phyloP scores from a whole-genome alignment of 2,113 vertebrate genomes.

The Mustela lutreola region DNA sequence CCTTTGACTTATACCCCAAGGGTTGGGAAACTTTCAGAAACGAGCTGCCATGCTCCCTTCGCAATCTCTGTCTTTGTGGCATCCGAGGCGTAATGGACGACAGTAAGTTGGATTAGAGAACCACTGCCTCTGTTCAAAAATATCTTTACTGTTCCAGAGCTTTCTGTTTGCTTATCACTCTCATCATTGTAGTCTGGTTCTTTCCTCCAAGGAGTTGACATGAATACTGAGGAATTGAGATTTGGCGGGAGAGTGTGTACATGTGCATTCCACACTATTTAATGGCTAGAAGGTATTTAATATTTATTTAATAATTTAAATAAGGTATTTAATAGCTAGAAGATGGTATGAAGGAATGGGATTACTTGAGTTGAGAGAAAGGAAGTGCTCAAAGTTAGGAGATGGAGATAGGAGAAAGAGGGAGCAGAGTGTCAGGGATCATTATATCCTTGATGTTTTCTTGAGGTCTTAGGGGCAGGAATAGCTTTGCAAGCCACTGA shows the following conservation, averaged over 20 bases:
- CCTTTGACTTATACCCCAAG: constrained; percentile 53
- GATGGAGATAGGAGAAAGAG: not conserved
- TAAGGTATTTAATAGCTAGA: not conserved
- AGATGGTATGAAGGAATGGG: not conserved
- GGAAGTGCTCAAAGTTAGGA: not conserved
- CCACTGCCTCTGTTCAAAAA: not conserved
- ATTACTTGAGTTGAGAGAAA: not conserved
- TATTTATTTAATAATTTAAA: too few species aligned
- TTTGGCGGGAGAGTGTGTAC: not conserved
- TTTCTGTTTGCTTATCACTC: not conserved
- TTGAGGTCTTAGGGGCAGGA: not conserved
- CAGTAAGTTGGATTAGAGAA: not conserved
- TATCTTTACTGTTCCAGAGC: not conserved
- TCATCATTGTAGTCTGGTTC: not conserved
- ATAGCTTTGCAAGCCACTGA: constrained; percentile 17
- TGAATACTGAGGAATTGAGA: not conserved
- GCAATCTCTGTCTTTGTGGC: not conserved
- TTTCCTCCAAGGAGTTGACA: not conserved
- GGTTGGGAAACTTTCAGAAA: constrained; percentile 50
- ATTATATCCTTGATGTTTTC: not conserved
- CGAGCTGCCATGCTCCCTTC: not conserved
- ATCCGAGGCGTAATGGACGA: not conserved
- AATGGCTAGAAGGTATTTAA: not conserved
- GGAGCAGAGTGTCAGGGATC: not conserved
- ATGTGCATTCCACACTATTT: not conserved